Evolutionary conservation across 1,140 invertebrate genomes (phyloP).

Genomic region (Plectrocnemia conspersa): DNA sequence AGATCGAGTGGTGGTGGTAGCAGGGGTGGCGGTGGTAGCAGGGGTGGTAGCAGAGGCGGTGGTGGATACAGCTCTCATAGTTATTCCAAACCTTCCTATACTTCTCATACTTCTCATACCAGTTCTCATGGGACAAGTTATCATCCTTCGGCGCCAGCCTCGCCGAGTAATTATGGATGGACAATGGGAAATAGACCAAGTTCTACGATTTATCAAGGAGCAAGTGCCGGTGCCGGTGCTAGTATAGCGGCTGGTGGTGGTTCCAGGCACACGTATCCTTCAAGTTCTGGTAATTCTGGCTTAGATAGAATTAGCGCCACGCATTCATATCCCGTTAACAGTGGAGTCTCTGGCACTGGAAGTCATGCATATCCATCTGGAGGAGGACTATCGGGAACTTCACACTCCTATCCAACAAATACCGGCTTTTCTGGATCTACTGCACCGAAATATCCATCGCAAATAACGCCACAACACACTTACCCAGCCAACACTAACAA

Average conservation of each 20-base stretch:
- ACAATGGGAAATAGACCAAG: neutral
- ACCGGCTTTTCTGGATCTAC: no score
- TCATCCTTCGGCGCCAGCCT: no score
- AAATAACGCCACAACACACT: no score
- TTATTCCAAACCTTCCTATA: neutral
- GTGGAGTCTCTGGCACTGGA: neutral
- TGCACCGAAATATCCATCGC: no score
- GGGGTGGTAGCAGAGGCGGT: neutral
- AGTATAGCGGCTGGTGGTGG: neutral
- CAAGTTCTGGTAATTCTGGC: no score
- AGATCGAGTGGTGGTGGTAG: conserved; percentile 3
- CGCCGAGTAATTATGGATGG: no score
- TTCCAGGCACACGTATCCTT: neutral
- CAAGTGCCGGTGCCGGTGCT: neutral
- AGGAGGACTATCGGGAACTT: conserved; percentile 17
- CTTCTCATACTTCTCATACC: neutral
- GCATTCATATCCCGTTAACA: conserved; percentile 1
- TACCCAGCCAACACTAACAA: no score
- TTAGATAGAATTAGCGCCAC: neutral
- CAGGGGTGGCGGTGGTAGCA: neutral
- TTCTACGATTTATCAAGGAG: neutral
- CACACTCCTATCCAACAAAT: neutral
- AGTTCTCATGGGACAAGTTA: neutral
- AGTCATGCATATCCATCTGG: conserved; percentile 18
- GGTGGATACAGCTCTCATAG: neutral